Evolutionary conservation across 1,140 invertebrate genomes (phyloP), one percentile per base, ranked within the genome.

Genomic region (Steinernema khuongi): DNA sequence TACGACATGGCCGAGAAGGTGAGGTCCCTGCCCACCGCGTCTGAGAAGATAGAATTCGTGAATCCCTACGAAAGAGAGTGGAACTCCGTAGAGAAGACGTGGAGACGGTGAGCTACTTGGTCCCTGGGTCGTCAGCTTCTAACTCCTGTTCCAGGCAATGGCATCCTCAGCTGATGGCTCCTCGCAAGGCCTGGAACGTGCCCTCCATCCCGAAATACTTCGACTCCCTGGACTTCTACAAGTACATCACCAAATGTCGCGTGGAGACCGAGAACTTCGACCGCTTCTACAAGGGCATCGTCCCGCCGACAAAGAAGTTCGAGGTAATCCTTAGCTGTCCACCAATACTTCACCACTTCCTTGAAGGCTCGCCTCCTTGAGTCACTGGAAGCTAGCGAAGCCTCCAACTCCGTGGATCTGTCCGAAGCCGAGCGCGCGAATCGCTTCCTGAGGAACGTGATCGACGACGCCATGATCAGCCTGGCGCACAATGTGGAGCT

Each of bases 241-340:
- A 85, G 71, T 84, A 83, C 71, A 77, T 85, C 19, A 85, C 83
- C 18, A 84, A 85, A 41, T 81, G 73, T n/a, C 44, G 75, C 43
- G 28, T 83, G 17, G 72, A 36, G n/a, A 26, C 31, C 17, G 74
- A 81, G 41, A 43, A 70, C 14, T 31, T 83, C 1, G 74, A 80
- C 32, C 67, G 72, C 11, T 77, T 72, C 50, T 83, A 81, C 67
- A 77, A 80, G 26, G 73, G 68, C 4, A 18, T 82, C 1, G 71
- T 67, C 17, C 74, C 73, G n/a, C 82, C 81, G 14, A 81, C 76
- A 26, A 33, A 66, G 7, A 66, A 32, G 11, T 81, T 81, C 43
- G 80, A 81, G 43, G 77, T 81, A 43, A 66, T 31, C 11, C 2
- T 14, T 17, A 17, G 1, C 18, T 74, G 17, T 36, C 19, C 31